Percentiles rank a stretch among this genome's conserved stretches.
Conservation (phyloP, 2,888 invertebrate genomes). For the Synergus gifuensis region DNA sequence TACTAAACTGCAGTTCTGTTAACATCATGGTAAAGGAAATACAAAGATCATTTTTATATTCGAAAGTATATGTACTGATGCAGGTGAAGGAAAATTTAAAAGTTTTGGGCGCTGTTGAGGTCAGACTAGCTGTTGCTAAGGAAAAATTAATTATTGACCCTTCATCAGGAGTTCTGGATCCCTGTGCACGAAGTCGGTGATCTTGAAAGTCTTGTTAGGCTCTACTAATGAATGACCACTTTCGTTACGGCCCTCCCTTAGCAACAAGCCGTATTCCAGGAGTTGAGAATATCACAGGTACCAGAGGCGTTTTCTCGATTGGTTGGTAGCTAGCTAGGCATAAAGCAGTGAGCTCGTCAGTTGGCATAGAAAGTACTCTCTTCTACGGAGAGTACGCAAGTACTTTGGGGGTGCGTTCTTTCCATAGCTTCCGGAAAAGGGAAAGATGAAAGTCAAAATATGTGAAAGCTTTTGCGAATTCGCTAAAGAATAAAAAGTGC, state of each 20-base stretch:
- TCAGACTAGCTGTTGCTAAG: no score
- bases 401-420: conserved; percentile 34
- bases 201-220: conserved; percentile 30
- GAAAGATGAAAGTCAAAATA: conserved; percentile 21
- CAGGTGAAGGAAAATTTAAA: background rate
- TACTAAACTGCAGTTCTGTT: no score
- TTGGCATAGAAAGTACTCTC: conserved; percentile 31
- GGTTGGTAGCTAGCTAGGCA: conserved; percentile 11
- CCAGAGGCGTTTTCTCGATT: conserved; percentile 41
- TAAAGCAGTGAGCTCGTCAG: conserved; percentile 35
- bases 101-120: background rate
- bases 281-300: conserved; percentile 36
- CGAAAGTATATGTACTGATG: background rate
- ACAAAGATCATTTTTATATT: background rate
- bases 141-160: conserved; percentile 16
- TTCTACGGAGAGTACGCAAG: conserved; percentile 24
- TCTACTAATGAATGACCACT: conserved; percentile 37
- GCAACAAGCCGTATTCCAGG: conserved; percentile 24
- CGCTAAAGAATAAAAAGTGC: background rate
- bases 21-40: no score
- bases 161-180: background rate
- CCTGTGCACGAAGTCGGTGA: background rate
- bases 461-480: background rate
- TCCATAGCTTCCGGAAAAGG: conserved; percentile 21
- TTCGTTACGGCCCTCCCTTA: conserved; percentile 38